Conservation (phyloP, 1,140 invertebrate species). For the Drosophila neocordata region DNA sequence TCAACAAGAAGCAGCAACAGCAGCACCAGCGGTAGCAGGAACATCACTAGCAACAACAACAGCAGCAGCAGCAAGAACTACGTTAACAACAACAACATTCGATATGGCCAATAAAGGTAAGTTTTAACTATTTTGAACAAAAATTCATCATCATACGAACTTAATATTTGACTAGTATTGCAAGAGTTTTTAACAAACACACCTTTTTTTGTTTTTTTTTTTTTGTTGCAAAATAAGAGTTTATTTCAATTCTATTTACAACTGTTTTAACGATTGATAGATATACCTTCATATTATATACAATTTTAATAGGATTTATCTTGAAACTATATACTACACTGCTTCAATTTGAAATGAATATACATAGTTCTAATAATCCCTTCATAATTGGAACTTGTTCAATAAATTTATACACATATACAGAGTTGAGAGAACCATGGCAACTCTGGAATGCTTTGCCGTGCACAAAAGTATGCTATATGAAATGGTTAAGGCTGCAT, state of each 20-base stretch:
- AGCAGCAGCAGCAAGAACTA: conserved; percentile 21
- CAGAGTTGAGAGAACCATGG: conserved; percentile 37
- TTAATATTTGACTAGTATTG: too few species aligned
- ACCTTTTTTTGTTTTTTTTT: too few species aligned
- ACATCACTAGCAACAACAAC: conserved; percentile 27
- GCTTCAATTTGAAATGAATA: too few species aligned
- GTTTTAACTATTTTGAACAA: conserved; percentile 17
- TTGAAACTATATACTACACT: too few species aligned
- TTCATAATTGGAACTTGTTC: neutral
- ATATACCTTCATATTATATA: too few species aligned
- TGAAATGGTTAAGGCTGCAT: conserved; percentile 55
- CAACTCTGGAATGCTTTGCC: conserved; percentile 43
- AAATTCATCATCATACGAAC: neutral
- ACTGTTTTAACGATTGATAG: too few species aligned
- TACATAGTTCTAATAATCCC: neutral
- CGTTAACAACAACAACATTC: conserved; percentile 35
- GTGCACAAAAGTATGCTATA: conserved; percentile 58
- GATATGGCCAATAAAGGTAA: conserved; percentile 71
- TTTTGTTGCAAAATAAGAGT: too few species aligned
- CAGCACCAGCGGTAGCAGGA: neutral
- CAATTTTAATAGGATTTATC: too few species aligned
- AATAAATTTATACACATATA: neutral
- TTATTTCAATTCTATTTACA: too few species aligned
- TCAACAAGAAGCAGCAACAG: conserved; percentile 26
- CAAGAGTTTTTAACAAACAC: too few species aligned